Evolutionary conservation across 2,113 vertebrate genomes (phyloP).

Genomic region (Hystrix brachyura): DNA sequence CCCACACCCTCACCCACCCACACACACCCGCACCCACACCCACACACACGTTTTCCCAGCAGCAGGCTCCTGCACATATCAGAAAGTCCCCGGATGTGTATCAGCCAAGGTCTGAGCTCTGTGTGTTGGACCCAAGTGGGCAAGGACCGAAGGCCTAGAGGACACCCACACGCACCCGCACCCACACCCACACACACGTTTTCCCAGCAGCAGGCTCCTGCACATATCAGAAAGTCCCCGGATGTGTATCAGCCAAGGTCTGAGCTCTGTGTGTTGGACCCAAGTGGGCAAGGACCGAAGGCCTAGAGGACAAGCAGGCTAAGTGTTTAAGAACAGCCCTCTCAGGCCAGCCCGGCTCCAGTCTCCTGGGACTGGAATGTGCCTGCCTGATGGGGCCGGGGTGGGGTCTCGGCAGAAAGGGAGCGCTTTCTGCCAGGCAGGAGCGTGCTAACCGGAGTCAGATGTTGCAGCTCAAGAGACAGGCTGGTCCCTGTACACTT

Average conservation of each 20-base stretch:
- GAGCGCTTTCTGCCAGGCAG: slow-evolving; percentile 83
- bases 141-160: too few relatives aligned
- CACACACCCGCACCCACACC: rapidly evolving
- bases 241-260: slow-evolving; percentile 60
- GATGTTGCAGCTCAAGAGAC: slow-evolving; percentile 86
- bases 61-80: background rate
- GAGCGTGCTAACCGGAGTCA: slow-evolving; percentile 88
- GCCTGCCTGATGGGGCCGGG: slow-evolving; percentile 70
- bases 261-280: slow-evolving; percentile 69
- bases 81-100: slow-evolving; percentile 69
- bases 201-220: background rate
- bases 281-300: slow-evolving; percentile 68
- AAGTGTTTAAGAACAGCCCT: slow-evolving; percentile 71
- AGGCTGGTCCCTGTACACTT: slow-evolving; percentile 82
- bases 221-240: slow-evolving; percentile 62
- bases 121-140: slow-evolving; percentile 59
- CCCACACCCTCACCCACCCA: rapidly evolving
- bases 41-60: background rate
- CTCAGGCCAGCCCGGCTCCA: slow-evolving; percentile 73
- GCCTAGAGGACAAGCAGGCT: slow-evolving; percentile 66
- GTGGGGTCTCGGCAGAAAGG: slow-evolving; percentile 73
- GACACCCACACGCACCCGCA: rapidly evolving
- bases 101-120: slow-evolving; percentile 65
- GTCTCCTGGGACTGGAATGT: slow-evolving; percentile 80
- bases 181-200: too few relatives aligned